Base-by-base conservation (phyloP, 1,140 invertebrate species). In the Brachionus plicatilis region DNA sequence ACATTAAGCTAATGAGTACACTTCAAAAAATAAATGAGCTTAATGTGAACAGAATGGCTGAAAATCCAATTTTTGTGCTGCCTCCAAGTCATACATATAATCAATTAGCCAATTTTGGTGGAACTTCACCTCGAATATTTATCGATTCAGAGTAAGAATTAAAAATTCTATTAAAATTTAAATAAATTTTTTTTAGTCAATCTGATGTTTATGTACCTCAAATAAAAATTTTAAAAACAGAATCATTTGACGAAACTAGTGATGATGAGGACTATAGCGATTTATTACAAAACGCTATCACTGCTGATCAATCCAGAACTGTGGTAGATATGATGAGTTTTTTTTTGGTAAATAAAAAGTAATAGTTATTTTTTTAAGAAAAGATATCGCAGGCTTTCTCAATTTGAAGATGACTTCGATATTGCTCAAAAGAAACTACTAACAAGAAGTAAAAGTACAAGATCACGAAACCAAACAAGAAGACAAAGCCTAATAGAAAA, bases 1-100 rank as follows among this genome's bases (percentile, higher is more conserved):
- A 84, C 45, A 50, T 60, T 11, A 84, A 84, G 41, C n/a, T 84
- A 29, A 41, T 84, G 45, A 72, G 50, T 20, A 83, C 82, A 37
- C 68, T 83, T 17, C 53, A 83, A 20, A 83, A 83, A 70, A 83
- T 83, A 29, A 83, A 60, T 37, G 79, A 82, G 37, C 37, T 82
- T 14, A 82, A 82, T 65, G 53, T 65, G n/a, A 65, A 33, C 27
- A 66, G 37, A 68, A 60, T 82, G 50, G 79, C 79, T 45, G 79
- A 82, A 68, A 65, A 82, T 41, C 79, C 79, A 5, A 47, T n/a
- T 14, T 82, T 82, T 68, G 43, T 82, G 9, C 41, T 82, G 56
- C 79, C 79, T 1, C 65, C 53, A 20, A 82, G 53, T 45, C 53
- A 65, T 14, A 65, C 79, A 43, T 24, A 41, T 27, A 56, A 7